These are phyloP conservation scores for Crotalus helleri DNA, from an alignment of 2,113 vertebrate species.

Conservation along the genomic window DNA sequence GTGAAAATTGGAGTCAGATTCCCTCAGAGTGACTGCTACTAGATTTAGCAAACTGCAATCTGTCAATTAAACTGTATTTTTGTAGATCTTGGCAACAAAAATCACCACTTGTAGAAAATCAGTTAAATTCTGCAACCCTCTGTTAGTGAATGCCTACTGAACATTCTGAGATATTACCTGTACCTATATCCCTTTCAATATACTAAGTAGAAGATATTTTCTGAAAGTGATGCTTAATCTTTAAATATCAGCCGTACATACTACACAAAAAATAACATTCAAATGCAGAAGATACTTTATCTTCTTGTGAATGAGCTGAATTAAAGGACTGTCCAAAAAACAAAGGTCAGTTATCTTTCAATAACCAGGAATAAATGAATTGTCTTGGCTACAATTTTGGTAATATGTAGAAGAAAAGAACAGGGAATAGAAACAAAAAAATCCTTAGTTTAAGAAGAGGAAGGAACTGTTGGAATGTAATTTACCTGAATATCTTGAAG, in stretches of 20 bases:
- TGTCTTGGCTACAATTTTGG: too few species aligned
- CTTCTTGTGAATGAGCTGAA: neutral
- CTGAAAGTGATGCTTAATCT: neutral
- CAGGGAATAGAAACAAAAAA: neutral
- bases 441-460: neutral
- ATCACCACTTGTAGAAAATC: neutral
- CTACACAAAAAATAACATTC: neutral
- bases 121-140: neutral
- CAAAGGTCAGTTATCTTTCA: neutral
- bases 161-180: neutral
- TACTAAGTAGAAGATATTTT: neutral
- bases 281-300: neutral
- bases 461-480: too few species aligned
- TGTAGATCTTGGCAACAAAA: neutral
- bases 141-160: neutral
- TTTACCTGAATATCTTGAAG: too few species aligned
- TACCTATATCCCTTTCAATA: neutral
- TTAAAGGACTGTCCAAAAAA: neutral
- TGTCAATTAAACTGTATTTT: neutral
- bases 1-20: neutral
- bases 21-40: neutral
- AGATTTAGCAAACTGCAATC: neutral
- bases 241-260: too few species aligned
- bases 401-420: neutral
- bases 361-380: neutral